Base-by-base conservation (phyloP, 1,140 invertebrate genomes). In the Myzus persicae region DNA sequence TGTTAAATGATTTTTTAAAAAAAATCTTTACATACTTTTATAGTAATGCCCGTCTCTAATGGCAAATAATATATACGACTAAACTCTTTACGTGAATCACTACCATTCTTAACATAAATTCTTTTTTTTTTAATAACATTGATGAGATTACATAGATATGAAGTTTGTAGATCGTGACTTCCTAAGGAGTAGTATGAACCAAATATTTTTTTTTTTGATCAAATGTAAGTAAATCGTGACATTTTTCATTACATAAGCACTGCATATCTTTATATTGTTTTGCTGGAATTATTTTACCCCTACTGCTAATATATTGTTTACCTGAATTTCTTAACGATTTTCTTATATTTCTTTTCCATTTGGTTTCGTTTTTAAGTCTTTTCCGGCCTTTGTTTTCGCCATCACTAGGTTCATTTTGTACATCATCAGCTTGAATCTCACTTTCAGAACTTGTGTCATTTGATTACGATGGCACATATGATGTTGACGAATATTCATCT, bases 361-460 rank as follows among this genome's bases (percentile, higher is more conserved):
- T 90, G 6, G 89, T 59, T 90, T 90, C 22, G 9, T 90, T 44
- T 90, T 31, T 90, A 44, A 90, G 24, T 44, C 89, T 90, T 38
- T 89, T 89, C 20, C 88, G n/a, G 31, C 44, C 46, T 89, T 90
- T 90, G 38, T 90, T 90, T 90, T 44, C 8, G 9, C 8, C 38
- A 59, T 90, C 46, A n/a, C n/a, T n/a, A n/a, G n/a, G n/a, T 90
- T 90, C 54, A 90, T 38, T 48, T 90, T 90, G 46, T 4, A 44
- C 20, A 44, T 90, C 20, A 90, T 90, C 89, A 90, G 89, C 89
- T 90, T n/a, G 14, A n/a, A 59, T 90, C 89, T 90, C 89, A 90
- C 24, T 90, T 44, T 59, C 51, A 90, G 89, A 90, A n/a, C n/a
- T n/a, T 90, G 51, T 44, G 6, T 90, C 89, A 89, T 90, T 67